Conservation (phyloP, 2,888 invertebrate genomes). For the Limnephilus auricula region DNA sequence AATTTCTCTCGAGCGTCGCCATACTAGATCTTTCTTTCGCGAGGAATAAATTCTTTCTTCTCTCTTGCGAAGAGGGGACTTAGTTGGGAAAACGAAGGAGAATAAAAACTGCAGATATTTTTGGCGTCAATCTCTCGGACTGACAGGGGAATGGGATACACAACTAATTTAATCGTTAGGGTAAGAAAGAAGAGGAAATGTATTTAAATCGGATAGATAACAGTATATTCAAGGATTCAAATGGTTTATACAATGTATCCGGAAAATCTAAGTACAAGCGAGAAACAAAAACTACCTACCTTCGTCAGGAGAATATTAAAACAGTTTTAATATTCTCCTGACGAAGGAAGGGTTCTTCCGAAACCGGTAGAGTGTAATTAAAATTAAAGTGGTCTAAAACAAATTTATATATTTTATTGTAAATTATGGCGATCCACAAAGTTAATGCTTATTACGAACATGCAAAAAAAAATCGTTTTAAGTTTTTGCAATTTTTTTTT, state of each 20-base stretch:
- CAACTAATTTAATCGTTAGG: constrained; percentile 21
- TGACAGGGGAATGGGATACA: neutral
- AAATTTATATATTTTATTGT: too few relatives aligned
- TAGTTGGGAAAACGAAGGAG: constrained; percentile 60
- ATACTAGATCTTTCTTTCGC: constrained; percentile 31
- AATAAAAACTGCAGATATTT: constrained; percentile 38
- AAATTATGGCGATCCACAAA: too few relatives aligned
- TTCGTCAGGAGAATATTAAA: too few relatives aligned
- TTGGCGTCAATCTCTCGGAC: constrained; percentile 40
- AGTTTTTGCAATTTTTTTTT: too few relatives aligned
- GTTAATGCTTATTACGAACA: too few relatives aligned
- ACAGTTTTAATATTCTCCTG: too few relatives aligned
- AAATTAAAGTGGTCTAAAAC: too few relatives aligned
- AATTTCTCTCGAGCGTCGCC: constrained; percentile 32
- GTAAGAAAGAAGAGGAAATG: neutral
- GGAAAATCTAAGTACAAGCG: too few relatives aligned
- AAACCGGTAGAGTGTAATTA: too few relatives aligned
- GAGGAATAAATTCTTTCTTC: constrained; percentile 44
- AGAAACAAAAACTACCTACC: too few relatives aligned
- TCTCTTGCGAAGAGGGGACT: constrained; percentile 55
- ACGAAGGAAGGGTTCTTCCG: too few relatives aligned
- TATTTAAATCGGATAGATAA: neutral
- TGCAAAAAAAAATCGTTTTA: too few relatives aligned
- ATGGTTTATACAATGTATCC: neutral
- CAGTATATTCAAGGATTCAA: neutral